Conservation (phyloP, 2,113 vertebrate species). For the Aldabrachelys gigantea region DNA sequence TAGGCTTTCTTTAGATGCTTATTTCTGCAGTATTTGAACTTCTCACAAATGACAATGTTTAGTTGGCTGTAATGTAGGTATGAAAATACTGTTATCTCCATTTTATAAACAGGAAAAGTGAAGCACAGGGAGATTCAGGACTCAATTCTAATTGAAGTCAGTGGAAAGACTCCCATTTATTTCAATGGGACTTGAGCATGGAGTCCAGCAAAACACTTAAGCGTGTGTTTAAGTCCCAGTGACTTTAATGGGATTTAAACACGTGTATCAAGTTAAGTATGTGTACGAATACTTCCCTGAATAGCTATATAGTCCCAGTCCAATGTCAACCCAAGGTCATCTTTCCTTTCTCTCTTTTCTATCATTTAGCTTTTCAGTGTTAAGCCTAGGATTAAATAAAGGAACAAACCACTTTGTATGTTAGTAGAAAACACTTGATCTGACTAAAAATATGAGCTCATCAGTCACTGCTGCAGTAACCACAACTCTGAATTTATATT, state of each 20-base stretch:
- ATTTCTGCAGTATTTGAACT: background rate
- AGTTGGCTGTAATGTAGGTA: background rate
- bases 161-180: background rate
- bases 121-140: background rate
- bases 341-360: background rate
- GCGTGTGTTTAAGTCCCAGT: fast-evolving
- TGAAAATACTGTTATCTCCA: background rate
- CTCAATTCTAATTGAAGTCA: background rate
- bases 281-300: background rate
- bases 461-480: background rate
- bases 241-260: background rate
- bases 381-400: background rate
- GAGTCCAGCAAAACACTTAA: background rate
- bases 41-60: background rate
- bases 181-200: background rate
- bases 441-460: background rate
- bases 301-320: fast-evolving
- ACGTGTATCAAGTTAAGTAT: background rate
- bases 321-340: background rate
- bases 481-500: background rate
- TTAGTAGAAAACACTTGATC: background rate
- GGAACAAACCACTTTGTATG: background rate
- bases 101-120: background rate
- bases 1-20: background rate
- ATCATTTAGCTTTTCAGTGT: background rate